These are phyloP conservation scores for Cantharis rufa DNA, from an alignment of 2,888 invertebrate genomes.

Conservation along the genomic window DNA sequence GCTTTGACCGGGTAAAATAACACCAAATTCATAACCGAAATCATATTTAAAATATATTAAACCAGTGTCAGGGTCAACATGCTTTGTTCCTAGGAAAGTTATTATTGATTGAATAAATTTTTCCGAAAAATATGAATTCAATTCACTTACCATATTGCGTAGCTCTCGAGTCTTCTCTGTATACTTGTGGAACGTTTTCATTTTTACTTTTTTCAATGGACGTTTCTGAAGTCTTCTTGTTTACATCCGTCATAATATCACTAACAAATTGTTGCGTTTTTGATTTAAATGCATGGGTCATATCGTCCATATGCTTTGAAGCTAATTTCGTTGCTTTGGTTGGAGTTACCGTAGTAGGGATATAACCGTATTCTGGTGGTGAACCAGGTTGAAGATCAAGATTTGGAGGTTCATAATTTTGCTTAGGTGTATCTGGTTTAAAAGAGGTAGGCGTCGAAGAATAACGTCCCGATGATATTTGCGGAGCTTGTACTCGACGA, in stretches of 20 bases:
- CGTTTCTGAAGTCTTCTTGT: constrained; percentile 51
- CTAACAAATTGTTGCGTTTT: constrained; percentile 71
- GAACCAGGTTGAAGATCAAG: constrained; percentile 61
- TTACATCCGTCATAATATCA: constrained; percentile 67
- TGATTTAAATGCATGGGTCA: constrained; percentile 69
- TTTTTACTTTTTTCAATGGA: constrained; percentile 56
- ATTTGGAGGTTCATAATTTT: constrained; percentile 35
- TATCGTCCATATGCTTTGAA: constrained; percentile 66
- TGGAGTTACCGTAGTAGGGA: constrained; percentile 53
- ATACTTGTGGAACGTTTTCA: constrained; percentile 67
- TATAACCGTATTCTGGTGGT: constrained; percentile 64
- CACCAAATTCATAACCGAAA: constrained; percentile 79
- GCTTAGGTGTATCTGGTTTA: constrained; percentile 5
- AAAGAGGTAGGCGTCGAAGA: background rate
- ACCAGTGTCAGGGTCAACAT: constrained; percentile 75
- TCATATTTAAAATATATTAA: constrained; percentile 82
- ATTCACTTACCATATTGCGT: constrained; percentile 69
- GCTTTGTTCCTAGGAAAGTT: constrained; percentile 66
- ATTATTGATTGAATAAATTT: background rate
- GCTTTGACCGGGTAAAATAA: constrained; percentile 70
- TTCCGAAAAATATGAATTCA: constrained; percentile 1
- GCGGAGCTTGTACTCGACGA: constrained; percentile 65
- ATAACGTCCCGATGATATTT: constrained; percentile 23
- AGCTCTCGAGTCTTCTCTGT: constrained; percentile 70
- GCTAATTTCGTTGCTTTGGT: constrained; percentile 59